These are phyloP conservation scores for Lepeophtheirus salmonis DNA, from an alignment of 1,140 invertebrate species.

Conservation along the genomic window DNA sequence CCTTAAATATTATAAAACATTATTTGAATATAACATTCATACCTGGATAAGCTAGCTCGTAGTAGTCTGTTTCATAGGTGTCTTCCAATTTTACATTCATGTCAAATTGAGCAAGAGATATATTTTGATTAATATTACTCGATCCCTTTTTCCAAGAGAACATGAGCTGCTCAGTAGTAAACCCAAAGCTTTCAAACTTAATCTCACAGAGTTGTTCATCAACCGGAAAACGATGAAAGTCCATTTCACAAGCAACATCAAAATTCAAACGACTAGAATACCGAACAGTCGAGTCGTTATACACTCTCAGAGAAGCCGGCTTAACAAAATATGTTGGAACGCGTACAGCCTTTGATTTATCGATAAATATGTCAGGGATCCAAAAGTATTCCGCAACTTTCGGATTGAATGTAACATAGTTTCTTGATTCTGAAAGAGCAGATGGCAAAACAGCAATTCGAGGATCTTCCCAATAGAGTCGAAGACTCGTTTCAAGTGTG, in stretches of 20 bases:
- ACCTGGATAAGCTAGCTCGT: constrained; percentile 6
- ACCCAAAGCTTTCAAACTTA: constrained; percentile 9
- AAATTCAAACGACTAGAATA: constrained; percentile 8
- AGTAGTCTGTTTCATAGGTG: constrained; percentile 3
- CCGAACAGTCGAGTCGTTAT: background rate
- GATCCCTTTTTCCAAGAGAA: background rate
- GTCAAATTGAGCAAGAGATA: background rate
- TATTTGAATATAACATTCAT: too few relatives aligned
- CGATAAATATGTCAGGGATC: constrained; percentile 11
- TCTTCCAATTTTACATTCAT: background rate
- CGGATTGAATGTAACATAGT: constrained; percentile 11
- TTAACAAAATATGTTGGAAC: background rate
- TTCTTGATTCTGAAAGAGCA: background rate
- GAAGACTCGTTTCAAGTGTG: background rate
- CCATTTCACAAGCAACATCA: constrained; percentile 13
- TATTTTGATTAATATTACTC: constrained; percentile 6
- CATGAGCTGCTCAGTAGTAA: background rate
- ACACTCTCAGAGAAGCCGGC: constrained; percentile 3
- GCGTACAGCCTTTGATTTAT: background rate
- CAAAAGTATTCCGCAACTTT: constrained; percentile 6
- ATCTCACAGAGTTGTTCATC: constrained; percentile 11
- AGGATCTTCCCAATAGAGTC: background rate
- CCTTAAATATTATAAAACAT: too few relatives aligned
- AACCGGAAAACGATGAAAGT: constrained; percentile 8
- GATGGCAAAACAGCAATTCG: background rate